Conservation (phyloP, 2,888 invertebrate species). For the Biston stratarius region DNA sequence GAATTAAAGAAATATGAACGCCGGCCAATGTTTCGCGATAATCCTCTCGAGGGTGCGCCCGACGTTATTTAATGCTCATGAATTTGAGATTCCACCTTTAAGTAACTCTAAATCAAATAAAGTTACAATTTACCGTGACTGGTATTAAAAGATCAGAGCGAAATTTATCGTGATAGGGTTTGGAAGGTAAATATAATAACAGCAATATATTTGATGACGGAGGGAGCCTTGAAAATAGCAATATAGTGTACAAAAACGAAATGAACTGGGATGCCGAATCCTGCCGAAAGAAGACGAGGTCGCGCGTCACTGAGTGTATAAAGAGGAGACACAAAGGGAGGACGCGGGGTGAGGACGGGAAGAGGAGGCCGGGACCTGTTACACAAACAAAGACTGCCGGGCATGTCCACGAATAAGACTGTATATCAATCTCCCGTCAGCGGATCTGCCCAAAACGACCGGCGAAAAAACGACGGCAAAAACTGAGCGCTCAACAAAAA, state of each 20-base stretch:
- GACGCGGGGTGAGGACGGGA: constrained; percentile 54
- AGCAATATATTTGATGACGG: constrained; percentile 20
- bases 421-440: constrained; percentile 85
- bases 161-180: constrained; percentile 32
- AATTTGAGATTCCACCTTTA: constrained; percentile 32
- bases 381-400: constrained; percentile 82
- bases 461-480: constrained; percentile 78
- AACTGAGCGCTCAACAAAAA: constrained; percentile 69
- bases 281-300: constrained; percentile 75
- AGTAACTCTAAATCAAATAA: constrained; percentile 39
- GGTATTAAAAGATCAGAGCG: constrained; percentile 36
- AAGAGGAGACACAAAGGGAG: constrained; percentile 79
- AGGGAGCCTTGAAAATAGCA: constrained; percentile 52
- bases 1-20: constrained; percentile 34
- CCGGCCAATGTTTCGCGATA: constrained; percentile 32
- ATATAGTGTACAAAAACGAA: constrained; percentile 56
- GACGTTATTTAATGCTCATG: constrained; percentile 31
- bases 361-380: constrained; percentile 68
- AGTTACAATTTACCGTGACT: constrained; percentile 32
- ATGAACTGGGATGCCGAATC: constrained; percentile 62
- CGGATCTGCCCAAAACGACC: constrained; percentile 81
- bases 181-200: constrained; percentile 10
- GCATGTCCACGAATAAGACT: constrained; percentile 81
- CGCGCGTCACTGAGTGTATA: constrained; percentile 77
- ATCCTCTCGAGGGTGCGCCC: constrained; percentile 25